Conservation (phyloP, 2,888 invertebrate species). For the Hyposoter didymator region DNA sequence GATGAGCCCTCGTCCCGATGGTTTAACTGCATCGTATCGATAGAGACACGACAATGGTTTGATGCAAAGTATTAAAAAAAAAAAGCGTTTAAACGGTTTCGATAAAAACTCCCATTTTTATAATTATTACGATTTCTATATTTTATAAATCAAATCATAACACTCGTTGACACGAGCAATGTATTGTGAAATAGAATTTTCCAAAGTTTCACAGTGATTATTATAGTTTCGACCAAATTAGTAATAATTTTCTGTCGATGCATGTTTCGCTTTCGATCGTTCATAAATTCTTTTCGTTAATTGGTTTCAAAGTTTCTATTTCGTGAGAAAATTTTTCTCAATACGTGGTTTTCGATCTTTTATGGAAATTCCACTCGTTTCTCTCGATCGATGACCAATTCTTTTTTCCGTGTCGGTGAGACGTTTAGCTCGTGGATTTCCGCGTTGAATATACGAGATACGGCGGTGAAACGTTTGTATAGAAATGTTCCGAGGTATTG, state of each 20-base stretch:
- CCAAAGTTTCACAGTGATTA: neutral
- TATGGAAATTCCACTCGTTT: neutral
- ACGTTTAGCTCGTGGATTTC: neutral
- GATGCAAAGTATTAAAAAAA: too few relatives aligned
- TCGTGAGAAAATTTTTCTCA: neutral
- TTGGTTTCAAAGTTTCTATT: neutral
- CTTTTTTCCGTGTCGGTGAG: neutral
- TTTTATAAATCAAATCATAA: neutral
- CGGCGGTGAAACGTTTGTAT: neutral
- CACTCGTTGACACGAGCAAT: neutral
- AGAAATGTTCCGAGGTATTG: constrained; percentile 3
- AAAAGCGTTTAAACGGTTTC: too few relatives aligned
- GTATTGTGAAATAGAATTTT: neutral
- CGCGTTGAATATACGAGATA: neutral
- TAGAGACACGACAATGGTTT: too few relatives aligned
- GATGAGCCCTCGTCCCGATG: neutral
- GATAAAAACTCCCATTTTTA: neutral
- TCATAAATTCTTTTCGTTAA: neutral
- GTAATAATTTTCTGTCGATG: neutral
- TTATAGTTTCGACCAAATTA: neutral
- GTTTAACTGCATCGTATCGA: too few relatives aligned
- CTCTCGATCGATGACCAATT: neutral
- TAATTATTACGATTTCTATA: neutral
- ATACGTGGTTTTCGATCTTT: neutral
- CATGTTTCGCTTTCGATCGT: neutral